Conservation (phyloP, 2,113 vertebrate genomes). For the Dolichallabes microphthalmus region DNA sequence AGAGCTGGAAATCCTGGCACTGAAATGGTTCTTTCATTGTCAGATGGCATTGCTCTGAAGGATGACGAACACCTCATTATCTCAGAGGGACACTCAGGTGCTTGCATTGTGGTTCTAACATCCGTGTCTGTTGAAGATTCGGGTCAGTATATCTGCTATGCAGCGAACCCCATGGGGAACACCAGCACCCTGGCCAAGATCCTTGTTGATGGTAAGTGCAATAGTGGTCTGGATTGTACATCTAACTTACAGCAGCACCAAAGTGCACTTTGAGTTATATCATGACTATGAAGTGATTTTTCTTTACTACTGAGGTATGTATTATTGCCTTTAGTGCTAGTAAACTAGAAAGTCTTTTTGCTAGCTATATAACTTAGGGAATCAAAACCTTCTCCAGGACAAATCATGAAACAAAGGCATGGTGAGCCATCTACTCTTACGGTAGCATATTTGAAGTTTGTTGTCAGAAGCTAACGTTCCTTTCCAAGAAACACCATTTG, state of each 20-base stretch:
- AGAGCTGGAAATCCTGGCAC: background rate
- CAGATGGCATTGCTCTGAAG: conserved; percentile 86
- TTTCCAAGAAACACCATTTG: background rate
- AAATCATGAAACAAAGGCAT: background rate
- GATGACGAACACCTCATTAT: conserved; percentile 90
- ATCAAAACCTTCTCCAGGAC: background rate
- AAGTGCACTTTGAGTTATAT: background rate
- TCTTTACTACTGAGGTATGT: background rate
- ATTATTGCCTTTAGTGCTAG: background rate
- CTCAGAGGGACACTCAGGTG: conserved; percentile 83
- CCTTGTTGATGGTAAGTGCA: conserved; percentile 82
- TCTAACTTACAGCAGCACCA: background rate
- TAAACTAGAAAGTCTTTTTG: background rate
- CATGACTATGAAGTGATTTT: background rate
- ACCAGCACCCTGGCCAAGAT: conserved; percentile 86
- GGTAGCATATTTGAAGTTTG: background rate
- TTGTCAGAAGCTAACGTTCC: background rate
- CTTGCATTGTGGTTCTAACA: conserved; percentile 85
- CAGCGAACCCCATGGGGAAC: conserved; percentile 81
- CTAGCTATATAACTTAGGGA: background rate
- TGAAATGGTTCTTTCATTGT: conserved; percentile 26
- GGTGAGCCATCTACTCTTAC: background rate
- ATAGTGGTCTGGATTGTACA: background rate
- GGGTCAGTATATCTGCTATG: conserved; percentile 92
- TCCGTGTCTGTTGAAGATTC: conserved; percentile 80